These are phyloP conservation scores for Caenorhabditis latens DNA, from an alignment of 1,140 invertebrate species.

Conservation along the genomic window DNA sequence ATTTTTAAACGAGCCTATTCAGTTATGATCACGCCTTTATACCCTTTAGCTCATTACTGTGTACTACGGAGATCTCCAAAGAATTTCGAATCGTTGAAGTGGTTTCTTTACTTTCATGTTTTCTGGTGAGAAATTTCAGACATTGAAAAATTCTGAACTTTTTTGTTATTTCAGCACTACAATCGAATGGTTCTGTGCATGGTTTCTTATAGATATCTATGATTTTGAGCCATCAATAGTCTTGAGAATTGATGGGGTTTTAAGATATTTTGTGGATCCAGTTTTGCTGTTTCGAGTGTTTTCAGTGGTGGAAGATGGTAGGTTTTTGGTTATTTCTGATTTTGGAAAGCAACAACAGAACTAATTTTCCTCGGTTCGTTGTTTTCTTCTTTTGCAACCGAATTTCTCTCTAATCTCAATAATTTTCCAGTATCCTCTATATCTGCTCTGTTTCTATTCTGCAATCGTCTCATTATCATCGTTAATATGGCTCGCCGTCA, in stretches of 20 bases:
- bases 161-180: background rate
- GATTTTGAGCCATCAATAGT: constrained; percentile 15
- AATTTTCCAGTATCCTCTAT: background rate
- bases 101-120: constrained; percentile 14
- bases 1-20: constrained; percentile 7
- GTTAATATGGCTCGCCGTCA: background rate
- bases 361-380: too few relatives aligned
- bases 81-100: constrained; percentile 3
- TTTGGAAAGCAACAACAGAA: too few relatives aligned
- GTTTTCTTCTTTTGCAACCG: too few relatives aligned
- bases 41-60: background rate
- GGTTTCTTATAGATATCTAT: background rate
- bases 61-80: background rate
- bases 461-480: constrained; percentile 4
- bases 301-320: background rate
- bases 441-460: background rate
- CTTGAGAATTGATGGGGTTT: background rate
- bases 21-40: background rate
- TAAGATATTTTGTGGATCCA: background rate
- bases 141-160: background rate
- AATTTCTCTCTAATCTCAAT: too few relatives aligned
- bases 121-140: background rate
- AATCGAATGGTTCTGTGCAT: background rate
- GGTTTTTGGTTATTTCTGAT: background rate
- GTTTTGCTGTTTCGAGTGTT: background rate